A percentile compares a stretch with the other conserved stretches of the same genome.
Conservation (phyloP, 2,113 vertebrate genomes). For the Mesitornis unicolor region DNA sequence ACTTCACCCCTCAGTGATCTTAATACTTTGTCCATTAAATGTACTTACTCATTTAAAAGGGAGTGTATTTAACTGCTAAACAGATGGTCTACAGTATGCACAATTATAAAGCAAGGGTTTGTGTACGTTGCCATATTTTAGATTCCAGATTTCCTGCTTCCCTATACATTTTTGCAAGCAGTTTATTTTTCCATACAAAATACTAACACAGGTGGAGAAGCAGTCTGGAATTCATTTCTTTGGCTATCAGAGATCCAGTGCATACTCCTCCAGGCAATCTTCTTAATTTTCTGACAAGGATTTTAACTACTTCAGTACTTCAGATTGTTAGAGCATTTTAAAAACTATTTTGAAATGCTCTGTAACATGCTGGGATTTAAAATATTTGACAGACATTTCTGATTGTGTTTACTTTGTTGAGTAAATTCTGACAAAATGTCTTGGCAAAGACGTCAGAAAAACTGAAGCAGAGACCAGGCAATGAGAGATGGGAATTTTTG, state of each 20-base stretch:
- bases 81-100: slow-evolving; percentile 63
- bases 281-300: not conserved
- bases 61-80: slow-evolving; percentile 62
- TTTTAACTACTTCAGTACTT: not conserved
- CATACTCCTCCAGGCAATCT: not conserved
- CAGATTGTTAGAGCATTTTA: not conserved
- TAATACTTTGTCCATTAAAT: slow-evolving; percentile 68
- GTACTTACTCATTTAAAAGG: slow-evolving; percentile 61
- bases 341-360: not conserved
- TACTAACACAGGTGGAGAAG: slow-evolving; percentile 17
- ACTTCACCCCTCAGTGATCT: slow-evolving; percentile 71
- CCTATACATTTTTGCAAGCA: slow-evolving; percentile 38
- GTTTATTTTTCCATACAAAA: slow-evolving; percentile 44
- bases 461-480: not conserved
- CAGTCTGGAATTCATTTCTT: slow-evolving; percentile 42
- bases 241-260: slow-evolving; percentile 22
- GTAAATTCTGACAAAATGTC: not conserved
- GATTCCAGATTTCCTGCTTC: slow-evolving; percentile 56
- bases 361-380: not conserved
- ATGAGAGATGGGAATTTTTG: not conserved
- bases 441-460: not conserved
- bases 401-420: not conserved
- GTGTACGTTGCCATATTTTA: slow-evolving; percentile 7
- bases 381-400: slow-evolving; percentile 14
- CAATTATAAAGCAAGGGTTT: slow-evolving; percentile 63